A percentile compares a stretch with the other conserved stretches of the same genome.
Conservation (phyloP, 2,888 invertebrate genomes). For the Euplagia quadripunctaria region DNA sequence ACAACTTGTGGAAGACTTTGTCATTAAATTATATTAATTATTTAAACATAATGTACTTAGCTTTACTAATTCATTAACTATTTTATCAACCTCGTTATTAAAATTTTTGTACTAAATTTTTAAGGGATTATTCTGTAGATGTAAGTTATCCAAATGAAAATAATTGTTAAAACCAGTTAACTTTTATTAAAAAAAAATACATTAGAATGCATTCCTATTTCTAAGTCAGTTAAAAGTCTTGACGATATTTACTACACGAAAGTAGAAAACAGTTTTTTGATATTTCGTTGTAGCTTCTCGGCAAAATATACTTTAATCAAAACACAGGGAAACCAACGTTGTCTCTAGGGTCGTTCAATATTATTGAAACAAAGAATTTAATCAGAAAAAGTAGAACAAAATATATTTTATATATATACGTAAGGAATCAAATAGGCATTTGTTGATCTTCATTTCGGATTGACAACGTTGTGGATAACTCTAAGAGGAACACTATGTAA, state of each 20-base stretch:
- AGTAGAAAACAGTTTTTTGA: background rate
- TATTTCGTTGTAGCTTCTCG: background rate
- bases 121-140: too few species aligned
- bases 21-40: too few species aligned
- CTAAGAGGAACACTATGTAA: too few species aligned
- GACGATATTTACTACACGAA: background rate
- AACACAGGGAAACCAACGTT: background rate
- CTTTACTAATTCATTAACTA: too few species aligned
- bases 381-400: conserved; percentile 13
- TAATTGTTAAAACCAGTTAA: background rate
- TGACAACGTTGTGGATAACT: background rate
- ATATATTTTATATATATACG: background rate
- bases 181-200: background rate
- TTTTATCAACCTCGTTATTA: too few species aligned
- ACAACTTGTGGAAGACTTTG: too few species aligned
- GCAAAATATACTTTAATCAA: background rate
- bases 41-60: too few species aligned
- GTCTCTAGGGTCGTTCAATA: conserved; percentile 13
- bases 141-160: background rate
- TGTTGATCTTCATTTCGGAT: background rate
- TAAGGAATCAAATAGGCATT: background rate
- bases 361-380: conserved; percentile 15
- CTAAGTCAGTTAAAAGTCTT: background rate
- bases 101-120: too few species aligned
- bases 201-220: background rate